These are phyloP conservation scores for Sternarchorhynchus goeldii DNA, from an alignment of 2,797 vertebrate species.

Conservation along the genomic window DNA sequence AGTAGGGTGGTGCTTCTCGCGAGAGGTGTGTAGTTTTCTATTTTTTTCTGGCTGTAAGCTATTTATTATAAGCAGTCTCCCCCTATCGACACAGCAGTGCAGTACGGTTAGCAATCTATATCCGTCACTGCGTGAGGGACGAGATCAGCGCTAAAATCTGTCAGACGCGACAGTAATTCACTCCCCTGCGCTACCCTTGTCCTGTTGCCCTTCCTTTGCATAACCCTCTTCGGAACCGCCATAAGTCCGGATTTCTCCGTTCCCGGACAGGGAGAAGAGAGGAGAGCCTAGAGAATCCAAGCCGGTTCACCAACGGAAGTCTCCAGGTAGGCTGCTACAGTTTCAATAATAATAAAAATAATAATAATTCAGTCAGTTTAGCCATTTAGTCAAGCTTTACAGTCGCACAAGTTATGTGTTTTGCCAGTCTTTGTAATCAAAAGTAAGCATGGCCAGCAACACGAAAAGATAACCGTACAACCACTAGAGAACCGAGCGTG, in stretches of 20 bases:
- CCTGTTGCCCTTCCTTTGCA: not conserved
- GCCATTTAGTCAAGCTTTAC: not conserved
- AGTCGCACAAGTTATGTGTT: constrained; percentile 1
- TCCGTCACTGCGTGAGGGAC: constrained; percentile 16
- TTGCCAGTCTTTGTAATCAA: not conserved
- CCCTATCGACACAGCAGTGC: constrained; percentile 50
- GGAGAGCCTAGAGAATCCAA: constrained; percentile 38
- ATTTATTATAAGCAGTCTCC: constrained; percentile 59
- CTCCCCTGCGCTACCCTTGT: constrained; percentile 13
- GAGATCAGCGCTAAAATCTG: constrained; percentile 43
- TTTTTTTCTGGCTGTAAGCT: constrained; percentile 29
- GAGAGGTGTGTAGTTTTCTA: constrained; percentile 48
- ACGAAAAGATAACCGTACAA: not conserved
- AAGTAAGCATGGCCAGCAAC: constrained; percentile 15
- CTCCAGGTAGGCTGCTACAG: constrained; percentile 55
- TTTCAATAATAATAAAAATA: not conserved
- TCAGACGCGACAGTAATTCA: constrained; percentile 42
- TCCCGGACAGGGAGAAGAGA: constrained; percentile 55
- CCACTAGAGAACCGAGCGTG: too few relatives aligned
- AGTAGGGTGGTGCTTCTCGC: constrained; percentile 53
- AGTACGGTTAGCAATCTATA: constrained; percentile 10
- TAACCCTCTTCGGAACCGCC: constrained; percentile 24
- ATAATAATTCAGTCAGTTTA: constrained; percentile 28
- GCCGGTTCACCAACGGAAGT: constrained; percentile 44
- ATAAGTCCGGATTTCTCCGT: constrained; percentile 44